Conservation (phyloP, 2,888 invertebrate species). For the Drosophila mimica region DNA sequence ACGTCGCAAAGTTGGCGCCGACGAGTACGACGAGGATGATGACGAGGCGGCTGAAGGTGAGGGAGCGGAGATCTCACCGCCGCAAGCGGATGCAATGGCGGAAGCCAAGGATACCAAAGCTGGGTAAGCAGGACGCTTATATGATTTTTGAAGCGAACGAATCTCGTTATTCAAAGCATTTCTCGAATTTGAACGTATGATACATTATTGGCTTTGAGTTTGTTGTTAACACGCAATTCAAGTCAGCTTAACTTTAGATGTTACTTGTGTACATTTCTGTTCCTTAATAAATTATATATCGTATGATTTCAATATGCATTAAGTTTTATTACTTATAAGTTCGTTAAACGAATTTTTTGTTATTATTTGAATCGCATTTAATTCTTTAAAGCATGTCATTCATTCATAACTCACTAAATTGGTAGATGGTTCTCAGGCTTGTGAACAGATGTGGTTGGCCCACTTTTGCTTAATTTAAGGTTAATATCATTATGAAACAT, state of each 20-base stretch:
- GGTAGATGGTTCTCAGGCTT: slow-evolving; percentile 13
- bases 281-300: slow-evolving; percentile 75
- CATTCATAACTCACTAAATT: slow-evolving; percentile 28
- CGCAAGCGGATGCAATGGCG: slow-evolving; percentile 30
- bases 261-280: slow-evolving; percentile 67
- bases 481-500: not conserved
- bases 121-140: slow-evolving; percentile 77
- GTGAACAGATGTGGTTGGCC: slow-evolving; percentile 9
- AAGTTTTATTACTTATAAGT: slow-evolving; percentile 51
- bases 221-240: slow-evolving; percentile 33
- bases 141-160: slow-evolving; percentile 36
- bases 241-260: slow-evolving; percentile 64
- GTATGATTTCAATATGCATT: slow-evolving; percentile 53
- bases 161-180: slow-evolving; percentile 47
- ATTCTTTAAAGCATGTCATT: slow-evolving; percentile 41
- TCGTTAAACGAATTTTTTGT: slow-evolving; percentile 20
- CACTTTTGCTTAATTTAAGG: not conserved
- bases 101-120: slow-evolving; percentile 77
- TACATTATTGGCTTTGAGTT: slow-evolving; percentile 35
- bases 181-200: slow-evolving; percentile 63
- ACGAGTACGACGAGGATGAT: slow-evolving; percentile 69
- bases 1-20: slow-evolving; percentile 77
- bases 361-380: slow-evolving; percentile 35
- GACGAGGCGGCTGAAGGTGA: slow-evolving; percentile 39
- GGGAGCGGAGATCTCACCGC: slow-evolving; percentile 10